Base-by-base conservation (phyloP, 2,888 invertebrate genomes). In the Drosophila macrothrix region DNA sequence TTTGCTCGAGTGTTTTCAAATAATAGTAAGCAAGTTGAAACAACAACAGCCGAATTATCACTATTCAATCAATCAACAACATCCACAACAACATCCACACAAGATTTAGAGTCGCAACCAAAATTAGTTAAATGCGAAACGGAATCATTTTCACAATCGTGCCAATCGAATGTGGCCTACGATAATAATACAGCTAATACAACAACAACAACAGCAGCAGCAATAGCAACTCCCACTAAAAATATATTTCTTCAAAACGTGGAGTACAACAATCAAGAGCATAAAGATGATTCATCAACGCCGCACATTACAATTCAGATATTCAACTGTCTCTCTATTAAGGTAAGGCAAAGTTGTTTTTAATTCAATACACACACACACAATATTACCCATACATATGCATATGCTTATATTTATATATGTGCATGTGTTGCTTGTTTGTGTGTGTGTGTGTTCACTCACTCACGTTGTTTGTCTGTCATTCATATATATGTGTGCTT, bases 291-390 rank as follows among this genome's bases (percentile, higher is more conserved):
- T 87, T 92, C 92, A 92, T 91, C 92, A 91, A 90, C 91, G 76
- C 84, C 89, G 70, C 93, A 94, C 92, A 94, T 94, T 93, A 94
- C 94, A 90, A 93, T 94, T 92, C 95, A 95, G 94, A 95, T 96
- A 94, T 96, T 95, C 95, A 95, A 96, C 94, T 96, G 96, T 95
- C 95, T 96, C 93, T 96, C 96, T 93, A 95, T 96, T 94, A 95
- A 96, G 96, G 96, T 96, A 95, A 95, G 94, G 94, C 71, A 69
- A 78, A 83, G 77, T 81, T 83, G 78, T 80, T 83, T 89, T 85
- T 76, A 84, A 89, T 80, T 80, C 79, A 80, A 78, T 73, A 83
- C 70, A 83, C 64, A 78, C 68, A 66, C 50, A 64, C 31, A 25
- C 46, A 58, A 58, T 39, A 39, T 60, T 46, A 71, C 73, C 33